These are phyloP conservation scores for Nysson spinosus DNA, from an alignment of 2,888 invertebrate genomes.

Conservation along the genomic window DNA sequence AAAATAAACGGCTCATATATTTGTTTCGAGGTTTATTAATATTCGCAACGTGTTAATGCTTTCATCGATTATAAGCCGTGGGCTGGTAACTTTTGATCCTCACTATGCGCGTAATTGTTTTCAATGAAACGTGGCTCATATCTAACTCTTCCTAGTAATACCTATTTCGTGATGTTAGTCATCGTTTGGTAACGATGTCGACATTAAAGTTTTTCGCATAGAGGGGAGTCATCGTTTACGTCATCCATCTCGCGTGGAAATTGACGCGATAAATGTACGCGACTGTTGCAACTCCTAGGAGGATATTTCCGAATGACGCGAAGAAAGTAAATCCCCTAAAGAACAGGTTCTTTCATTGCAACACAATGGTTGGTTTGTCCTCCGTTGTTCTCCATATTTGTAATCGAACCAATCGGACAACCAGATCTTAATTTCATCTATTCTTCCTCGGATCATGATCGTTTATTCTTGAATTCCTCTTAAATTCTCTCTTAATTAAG, in stretches of 20 bases:
- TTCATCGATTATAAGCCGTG: too few species aligned
- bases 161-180: conserved; percentile 38
- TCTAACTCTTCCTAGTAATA: conserved; percentile 27
- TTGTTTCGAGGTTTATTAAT: too few species aligned
- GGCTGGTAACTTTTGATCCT: too few species aligned
- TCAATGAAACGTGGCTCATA: conserved; percentile 11
- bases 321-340: conserved; percentile 14
- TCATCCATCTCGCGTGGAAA: conserved; percentile 16
- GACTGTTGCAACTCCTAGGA: conserved; percentile 34
- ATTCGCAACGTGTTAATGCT: too few species aligned
- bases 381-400: neutral
- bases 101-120: conserved; percentile 15
- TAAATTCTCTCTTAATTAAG: too few species aligned
- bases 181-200: conserved; percentile 25
- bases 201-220: conserved; percentile 25
- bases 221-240: conserved; percentile 38
- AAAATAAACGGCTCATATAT: too few species aligned
- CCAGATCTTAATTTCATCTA: too few species aligned
- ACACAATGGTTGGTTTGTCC: neutral
- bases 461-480: too few species aligned
- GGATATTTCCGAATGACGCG: conserved; percentile 3
- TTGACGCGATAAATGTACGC: conserved; percentile 29
- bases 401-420: too few species aligned
- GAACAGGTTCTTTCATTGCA: conserved; percentile 26
- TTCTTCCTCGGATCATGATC: too few species aligned